Conservation (phyloP, 1,140 invertebrate species). For the Nasonia longicornis region DNA sequence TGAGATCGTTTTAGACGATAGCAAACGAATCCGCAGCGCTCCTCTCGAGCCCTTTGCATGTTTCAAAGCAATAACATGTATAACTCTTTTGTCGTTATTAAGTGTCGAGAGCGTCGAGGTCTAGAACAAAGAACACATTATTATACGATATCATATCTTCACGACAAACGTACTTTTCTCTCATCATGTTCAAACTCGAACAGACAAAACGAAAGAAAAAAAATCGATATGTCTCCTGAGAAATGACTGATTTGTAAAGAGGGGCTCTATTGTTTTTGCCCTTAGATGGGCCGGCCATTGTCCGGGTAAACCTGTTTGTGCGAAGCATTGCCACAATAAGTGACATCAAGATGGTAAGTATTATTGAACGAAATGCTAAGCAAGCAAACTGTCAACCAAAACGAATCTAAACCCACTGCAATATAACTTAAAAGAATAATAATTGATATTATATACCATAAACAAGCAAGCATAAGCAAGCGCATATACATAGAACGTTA, state of each 20-base stretch:
- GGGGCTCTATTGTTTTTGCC: conserved; percentile 69
- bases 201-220: conserved; percentile 34
- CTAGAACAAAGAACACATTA: conserved; percentile 6
- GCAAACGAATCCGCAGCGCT: no score
- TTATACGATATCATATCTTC: background rate
- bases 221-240: conserved; percentile 27
- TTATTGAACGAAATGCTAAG: conserved; percentile 39
- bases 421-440: background rate
- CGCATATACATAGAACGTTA: conserved; percentile 6
- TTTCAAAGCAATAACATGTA: background rate
- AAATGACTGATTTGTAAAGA: conserved; percentile 63
- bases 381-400: conserved; percentile 39
- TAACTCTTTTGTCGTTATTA: background rate
- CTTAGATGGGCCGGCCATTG: conserved; percentile 92
- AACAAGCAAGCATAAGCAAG: background rate
- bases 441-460: background rate
- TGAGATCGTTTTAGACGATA: no score
- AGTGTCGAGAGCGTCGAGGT: conserved; percentile 21
- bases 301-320: conserved; percentile 96
- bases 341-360: conserved; percentile 98
- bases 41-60: no score
- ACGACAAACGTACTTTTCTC: background rate
- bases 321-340: conserved; percentile 97
- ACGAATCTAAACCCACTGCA: background rate
- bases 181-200: conserved; percentile 39